phyloP scores from a whole-genome alignment of 2,113 vertebrate genomes.

The Aplodontia rufa region DNA sequence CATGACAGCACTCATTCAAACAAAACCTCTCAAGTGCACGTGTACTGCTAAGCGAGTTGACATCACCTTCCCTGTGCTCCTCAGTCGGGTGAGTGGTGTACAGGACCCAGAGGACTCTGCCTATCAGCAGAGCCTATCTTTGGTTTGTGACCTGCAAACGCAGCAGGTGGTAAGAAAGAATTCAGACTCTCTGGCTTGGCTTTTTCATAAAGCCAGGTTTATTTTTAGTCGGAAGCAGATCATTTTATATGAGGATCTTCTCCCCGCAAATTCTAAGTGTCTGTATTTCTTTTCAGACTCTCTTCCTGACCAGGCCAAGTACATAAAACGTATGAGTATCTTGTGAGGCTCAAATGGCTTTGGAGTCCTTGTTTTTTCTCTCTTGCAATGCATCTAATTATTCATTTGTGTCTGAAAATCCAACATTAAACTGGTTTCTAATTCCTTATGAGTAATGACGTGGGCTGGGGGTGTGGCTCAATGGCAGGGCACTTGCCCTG shows the following conservation, averaged over 20 bases:
- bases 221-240: constrained; percentile 1
- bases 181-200: neutral
- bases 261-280: neutral
- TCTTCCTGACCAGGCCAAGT: neutral
- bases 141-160: neutral
- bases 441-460: neutral
- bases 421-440: constrained; percentile 1
- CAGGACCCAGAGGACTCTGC: neutral
- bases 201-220: constrained; percentile 42
- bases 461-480: neutral
- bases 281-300: neutral
- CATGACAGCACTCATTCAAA: neutral
- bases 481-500: too few species aligned
- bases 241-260: neutral
- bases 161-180: neutral
- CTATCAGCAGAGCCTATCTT: neutral
- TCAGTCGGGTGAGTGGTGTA: neutral
- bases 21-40: neutral
- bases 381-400: neutral
- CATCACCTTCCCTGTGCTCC: neutral
- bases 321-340: neutral
- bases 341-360: neutral
- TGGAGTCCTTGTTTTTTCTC: neutral
- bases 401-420: neutral
- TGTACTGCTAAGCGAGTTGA: neutral